A percentile compares a stretch with the other conserved stretches of the same genome.
Conservation (phyloP, 2,797 vertebrate species). For the Limosa lapponica region DNA sequence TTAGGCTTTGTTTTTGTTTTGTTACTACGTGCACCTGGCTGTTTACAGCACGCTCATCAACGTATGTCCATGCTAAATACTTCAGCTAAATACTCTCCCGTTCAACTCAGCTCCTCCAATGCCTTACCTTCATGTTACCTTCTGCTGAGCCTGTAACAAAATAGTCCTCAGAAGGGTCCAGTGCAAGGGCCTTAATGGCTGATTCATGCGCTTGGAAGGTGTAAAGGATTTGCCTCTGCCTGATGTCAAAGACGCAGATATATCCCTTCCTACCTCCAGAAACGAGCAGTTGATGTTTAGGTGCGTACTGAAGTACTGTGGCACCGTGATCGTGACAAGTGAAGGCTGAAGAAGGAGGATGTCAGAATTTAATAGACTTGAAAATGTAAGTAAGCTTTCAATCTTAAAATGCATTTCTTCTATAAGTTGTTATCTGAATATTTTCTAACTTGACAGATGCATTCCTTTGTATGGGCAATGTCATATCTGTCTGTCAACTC, state of each 20-base stretch:
- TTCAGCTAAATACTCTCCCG: neutral
- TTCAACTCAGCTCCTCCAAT: neutral
- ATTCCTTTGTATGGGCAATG: neutral
- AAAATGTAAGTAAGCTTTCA: neutral
- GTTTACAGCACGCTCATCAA: neutral
- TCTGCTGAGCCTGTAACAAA: conserved; percentile 96
- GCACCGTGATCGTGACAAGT: conserved; percentile 95
- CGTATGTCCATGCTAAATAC: accelerated
- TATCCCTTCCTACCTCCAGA: conserved; percentile 94
- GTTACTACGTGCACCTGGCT: neutral
- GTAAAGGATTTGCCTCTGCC: conserved; percentile 93
- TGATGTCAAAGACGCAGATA: conserved; percentile 94
- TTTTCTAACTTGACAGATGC: neutral
- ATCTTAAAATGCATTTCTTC: neutral
- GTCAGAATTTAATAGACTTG: neutral
- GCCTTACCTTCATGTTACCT: conserved; percentile 96
- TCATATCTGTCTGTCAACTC: too few species aligned
- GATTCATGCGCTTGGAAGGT: conserved; percentile 98
- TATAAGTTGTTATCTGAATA: neutral
- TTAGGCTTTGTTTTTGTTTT: neutral
- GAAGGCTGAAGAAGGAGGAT: conserved; percentile 82
- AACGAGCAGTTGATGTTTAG: conserved; percentile 93
- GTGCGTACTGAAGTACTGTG: conserved; percentile 95
- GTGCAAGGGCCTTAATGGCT: conserved; percentile 91
- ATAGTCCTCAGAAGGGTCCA: conserved; percentile 92